Evolutionary conservation across 2,888 invertebrate genomes (phyloP), one percentile per base, ranked within the genome.

Genomic region (Tanypteryx hageni): DNA sequence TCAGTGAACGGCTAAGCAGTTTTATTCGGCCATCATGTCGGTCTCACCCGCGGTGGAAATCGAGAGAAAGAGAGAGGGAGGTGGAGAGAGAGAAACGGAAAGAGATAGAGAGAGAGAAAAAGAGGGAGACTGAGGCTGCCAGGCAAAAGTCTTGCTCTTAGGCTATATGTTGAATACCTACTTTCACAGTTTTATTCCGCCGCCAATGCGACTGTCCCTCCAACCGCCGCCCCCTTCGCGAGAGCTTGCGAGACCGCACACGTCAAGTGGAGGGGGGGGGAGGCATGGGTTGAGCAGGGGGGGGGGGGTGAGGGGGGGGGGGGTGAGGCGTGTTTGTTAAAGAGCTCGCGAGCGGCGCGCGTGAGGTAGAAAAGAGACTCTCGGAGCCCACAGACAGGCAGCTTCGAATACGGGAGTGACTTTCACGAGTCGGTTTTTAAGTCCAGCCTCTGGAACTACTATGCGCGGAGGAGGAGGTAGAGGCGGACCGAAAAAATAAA

Each of bases 1-100:
- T 68, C 89, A 64, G 89, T 68, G 89, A 89, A 89, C 89, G 89
- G 89, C 56, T 61, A 31, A 89, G 64, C 89, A 89, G 64, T 89
- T 89, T 89, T 89, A 89, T 89, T 89, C 89, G 89, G 89, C 68
- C 89, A 89, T 89, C 61, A 89, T 89, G 89, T 89, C 89, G 89
- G 89, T 31, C 82, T 82, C 82, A 0, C n/a, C 8, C 31, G 44
- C 18, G 83, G 18, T 44, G 83, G 56, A 57, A 83, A 83, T 83
- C 57, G 56, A 83, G 44, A 57, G 83, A 83, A 83, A n/a, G 83
- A 57, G 57, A 57, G 83, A 57, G 83, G 57, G 83, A 10, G 83
- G 56, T 8, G 27, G 83, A 31, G 27, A 44, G 82, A 8, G 0
- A 56, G 44, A 44, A 44, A 10, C 22, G 14, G 31, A 31, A 61